Conservation (phyloP, 2,797 vertebrate species). For the Rhynchonycteris naso region DNA sequence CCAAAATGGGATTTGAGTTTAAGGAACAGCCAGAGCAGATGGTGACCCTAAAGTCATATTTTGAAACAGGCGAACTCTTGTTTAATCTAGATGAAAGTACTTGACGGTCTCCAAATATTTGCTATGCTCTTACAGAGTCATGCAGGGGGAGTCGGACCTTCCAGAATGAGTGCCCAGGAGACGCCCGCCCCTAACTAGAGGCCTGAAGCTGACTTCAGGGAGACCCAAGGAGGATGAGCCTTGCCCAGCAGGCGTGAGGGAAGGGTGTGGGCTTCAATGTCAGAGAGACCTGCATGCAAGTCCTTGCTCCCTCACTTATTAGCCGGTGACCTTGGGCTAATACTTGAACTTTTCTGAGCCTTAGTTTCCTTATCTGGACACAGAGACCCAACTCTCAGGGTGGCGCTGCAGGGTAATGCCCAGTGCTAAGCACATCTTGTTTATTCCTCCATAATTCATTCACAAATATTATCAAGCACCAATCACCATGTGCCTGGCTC, state of each 20-base stretch:
- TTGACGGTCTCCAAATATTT: constrained; percentile 72
- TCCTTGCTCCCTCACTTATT: not conserved
- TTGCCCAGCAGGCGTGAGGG: accelerated
- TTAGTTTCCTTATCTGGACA: not conserved
- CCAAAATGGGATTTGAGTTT: constrained; percentile 60
- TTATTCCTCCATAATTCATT: not conserved
- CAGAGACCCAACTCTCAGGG: not conserved
- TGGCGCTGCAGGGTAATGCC: not conserved
- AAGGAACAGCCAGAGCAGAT: constrained; percentile 76
- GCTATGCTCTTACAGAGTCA: not conserved
- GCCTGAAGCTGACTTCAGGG: not conserved
- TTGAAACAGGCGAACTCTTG: constrained; percentile 70
- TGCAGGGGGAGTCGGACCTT: not conserved
- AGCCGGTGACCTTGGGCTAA: not conserved
- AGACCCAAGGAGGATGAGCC: not conserved
- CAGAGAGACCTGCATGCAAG: not conserved
- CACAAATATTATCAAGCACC: not conserved
- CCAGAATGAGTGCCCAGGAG: not conserved
- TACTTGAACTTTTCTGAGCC: not conserved
- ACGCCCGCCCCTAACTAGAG: accelerated
- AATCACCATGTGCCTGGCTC: accelerated
- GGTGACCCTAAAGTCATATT: constrained; percentile 77
- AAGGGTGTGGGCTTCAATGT: not conserved
- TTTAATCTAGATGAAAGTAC: constrained; percentile 70
- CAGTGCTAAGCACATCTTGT: not conserved